phyloP scores from a whole-genome alignment of 2,113 vertebrate genomes.

The Istiophorus platypterus region DNA sequence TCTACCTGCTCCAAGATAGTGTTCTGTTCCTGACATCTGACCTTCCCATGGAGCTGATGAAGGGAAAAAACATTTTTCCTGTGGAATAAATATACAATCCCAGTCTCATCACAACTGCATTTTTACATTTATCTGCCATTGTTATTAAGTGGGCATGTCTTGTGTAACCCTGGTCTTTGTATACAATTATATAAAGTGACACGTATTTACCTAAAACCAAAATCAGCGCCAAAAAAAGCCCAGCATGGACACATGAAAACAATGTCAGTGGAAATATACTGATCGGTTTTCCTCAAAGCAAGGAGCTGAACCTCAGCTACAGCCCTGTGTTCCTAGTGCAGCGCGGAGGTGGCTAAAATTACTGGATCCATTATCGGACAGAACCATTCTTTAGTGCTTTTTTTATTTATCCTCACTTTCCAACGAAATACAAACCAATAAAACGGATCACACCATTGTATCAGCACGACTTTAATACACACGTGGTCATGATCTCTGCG shows the following conservation, averaged over 20 bases:
- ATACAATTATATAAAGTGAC: background rate
- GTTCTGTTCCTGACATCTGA: conserved; percentile 29
- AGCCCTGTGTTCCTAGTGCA: conserved; percentile 9
- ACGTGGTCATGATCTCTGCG: background rate
- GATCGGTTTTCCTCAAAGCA: conserved; percentile 31
- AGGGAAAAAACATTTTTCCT: background rate
- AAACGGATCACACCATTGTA: no score
- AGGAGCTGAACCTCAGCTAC: conserved; percentile 42
- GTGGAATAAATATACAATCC: background rate
- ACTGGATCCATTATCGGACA: conserved; percentile 55
- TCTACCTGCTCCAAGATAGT: background rate
- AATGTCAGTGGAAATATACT: background rate
- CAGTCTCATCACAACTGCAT: background rate
- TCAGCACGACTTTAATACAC: background rate
- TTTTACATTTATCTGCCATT: no score
- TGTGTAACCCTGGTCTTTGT: background rate
- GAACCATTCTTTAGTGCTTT: background rate
- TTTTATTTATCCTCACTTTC: background rate
- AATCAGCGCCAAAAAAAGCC: background rate
- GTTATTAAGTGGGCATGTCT: background rate
- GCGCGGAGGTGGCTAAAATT: conserved; percentile 31
- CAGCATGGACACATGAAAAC: background rate
- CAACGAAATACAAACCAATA: background rate
- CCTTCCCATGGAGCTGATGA: conserved; percentile 2
- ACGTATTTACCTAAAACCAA: background rate